These are phyloP conservation scores for Panurus biarmicus DNA, from an alignment of 2,113 vertebrate species.

Conservation along the genomic window DNA sequence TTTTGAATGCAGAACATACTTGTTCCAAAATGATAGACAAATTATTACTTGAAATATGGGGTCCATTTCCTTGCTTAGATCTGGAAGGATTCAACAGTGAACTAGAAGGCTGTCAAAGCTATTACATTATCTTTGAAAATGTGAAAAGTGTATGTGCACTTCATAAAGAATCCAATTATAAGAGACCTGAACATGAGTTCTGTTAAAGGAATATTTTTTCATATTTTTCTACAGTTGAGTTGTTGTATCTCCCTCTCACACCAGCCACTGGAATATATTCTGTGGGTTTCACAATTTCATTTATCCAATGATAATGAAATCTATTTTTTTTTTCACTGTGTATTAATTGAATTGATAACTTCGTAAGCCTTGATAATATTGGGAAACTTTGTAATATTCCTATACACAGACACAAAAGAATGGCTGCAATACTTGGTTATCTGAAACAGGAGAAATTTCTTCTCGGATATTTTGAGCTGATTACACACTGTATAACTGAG, in stretches of 20 bases:
- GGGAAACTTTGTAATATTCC: background rate
- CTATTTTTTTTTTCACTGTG: background rate
- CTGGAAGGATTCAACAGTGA: background rate
- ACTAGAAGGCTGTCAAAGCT: background rate
- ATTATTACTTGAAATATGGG: background rate
- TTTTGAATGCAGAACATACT: background rate
- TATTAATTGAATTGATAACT: background rate
- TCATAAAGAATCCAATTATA: background rate
- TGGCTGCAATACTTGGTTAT: background rate
- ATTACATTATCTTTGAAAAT: background rate
- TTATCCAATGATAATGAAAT: too few relatives aligned
- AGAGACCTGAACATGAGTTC: background rate
- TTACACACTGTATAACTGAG: background rate
- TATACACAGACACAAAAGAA: background rate
- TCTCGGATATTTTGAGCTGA: background rate
- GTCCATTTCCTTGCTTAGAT: background rate
- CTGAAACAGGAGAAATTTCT: background rate
- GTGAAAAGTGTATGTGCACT: background rate
- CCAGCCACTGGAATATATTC: background rate
- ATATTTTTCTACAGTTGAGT: background rate
- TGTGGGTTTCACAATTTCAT: background rate
- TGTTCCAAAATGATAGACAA: background rate
- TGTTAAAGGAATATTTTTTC: background rate
- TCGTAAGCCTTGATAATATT: background rate
- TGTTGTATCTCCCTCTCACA: background rate